These are phyloP conservation scores for Dicerorhinus sumatrensis DNA, from an alignment of 2,113 vertebrate genomes.

Conservation along the genomic window DNA sequence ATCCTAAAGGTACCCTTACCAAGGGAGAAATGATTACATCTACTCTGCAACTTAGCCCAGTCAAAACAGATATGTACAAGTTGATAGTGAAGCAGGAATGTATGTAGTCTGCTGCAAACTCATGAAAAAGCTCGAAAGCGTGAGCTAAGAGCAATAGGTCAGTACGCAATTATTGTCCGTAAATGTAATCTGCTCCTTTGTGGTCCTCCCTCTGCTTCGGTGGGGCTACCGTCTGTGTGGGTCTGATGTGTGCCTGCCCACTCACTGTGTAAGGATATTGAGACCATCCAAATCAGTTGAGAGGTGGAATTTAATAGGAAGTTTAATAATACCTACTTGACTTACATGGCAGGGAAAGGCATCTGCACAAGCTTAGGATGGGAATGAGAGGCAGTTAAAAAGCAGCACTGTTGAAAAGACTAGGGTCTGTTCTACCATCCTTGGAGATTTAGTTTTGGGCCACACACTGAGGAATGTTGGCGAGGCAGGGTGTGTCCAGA, in stretches of 20 bases:
- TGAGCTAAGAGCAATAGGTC: rapidly evolving
- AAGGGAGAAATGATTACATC: neutral
- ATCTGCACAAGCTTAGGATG: neutral
- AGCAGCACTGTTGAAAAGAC: neutral
- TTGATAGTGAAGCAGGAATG: no score
- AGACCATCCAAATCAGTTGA: neutral
- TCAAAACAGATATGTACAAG: neutral
- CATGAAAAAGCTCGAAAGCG: neutral
- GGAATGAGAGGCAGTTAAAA: neutral
- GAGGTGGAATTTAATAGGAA: neutral
- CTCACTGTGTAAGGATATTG: neutral
- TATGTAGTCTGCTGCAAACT: neutral
- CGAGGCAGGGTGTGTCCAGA: neutral
- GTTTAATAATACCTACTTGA: neutral
- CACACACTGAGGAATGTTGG: neutral
- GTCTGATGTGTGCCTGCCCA: neutral
- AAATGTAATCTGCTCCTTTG: neutral
- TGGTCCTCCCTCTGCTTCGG: neutral
- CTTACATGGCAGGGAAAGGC: neutral
- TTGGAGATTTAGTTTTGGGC: neutral
- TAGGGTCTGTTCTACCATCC: rapidly evolving
- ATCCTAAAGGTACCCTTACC: neutral
- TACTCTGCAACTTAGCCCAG: neutral
- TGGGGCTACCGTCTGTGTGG: neutral
- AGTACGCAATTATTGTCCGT: rapidly evolving